Conservation (phyloP, 1,140 invertebrate genomes). For the Scaptodrosophila lebanonensis region DNA sequence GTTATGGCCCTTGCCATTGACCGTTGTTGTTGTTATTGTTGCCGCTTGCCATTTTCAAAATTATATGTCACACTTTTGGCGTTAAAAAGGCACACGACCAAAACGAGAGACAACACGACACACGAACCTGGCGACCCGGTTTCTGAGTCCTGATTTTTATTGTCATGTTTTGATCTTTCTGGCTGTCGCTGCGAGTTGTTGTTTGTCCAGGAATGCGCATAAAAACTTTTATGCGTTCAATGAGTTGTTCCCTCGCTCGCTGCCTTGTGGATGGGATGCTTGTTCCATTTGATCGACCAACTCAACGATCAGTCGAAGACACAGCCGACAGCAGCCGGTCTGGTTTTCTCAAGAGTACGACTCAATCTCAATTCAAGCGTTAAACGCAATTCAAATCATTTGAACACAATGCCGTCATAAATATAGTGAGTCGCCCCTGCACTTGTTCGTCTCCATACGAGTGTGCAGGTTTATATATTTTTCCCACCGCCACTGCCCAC, state of each 20-base stretch:
- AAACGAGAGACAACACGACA: not conserved
- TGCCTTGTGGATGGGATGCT: too few species aligned
- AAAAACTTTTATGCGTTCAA: conserved; percentile 68
- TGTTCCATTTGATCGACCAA: too few species aligned
- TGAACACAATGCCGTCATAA: conserved; percentile 40
- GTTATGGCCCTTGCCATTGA: conserved; percentile 45
- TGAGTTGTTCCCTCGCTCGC: conserved; percentile 5
- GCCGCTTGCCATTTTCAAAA: conserved; percentile 68
- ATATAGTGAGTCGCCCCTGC: conserved; percentile 17
- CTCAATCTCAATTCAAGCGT: conserved; percentile 47
- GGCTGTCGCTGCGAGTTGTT: conserved; percentile 17
- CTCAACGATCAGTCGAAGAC: not conserved
- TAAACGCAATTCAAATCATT: conserved; percentile 26
- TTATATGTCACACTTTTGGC: conserved; percentile 73
- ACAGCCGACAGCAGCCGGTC: too few species aligned
- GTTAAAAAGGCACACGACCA: conserved; percentile 71
- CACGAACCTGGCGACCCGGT: conserved; percentile 45
- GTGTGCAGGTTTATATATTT: conserved; percentile 10
- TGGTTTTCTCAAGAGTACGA: too few species aligned
- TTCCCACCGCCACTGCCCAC: too few species aligned
- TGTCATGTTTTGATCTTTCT: conserved; percentile 72
- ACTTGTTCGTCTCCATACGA: too few species aligned
- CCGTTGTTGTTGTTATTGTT: conserved; percentile 35
- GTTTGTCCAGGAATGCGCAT: conserved; percentile 62
- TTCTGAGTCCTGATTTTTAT: conserved; percentile 72